Evolutionary conservation across 2,797 vertebrate genomes (phyloP).

Genomic region (Clarias laeviceps): DNA sequence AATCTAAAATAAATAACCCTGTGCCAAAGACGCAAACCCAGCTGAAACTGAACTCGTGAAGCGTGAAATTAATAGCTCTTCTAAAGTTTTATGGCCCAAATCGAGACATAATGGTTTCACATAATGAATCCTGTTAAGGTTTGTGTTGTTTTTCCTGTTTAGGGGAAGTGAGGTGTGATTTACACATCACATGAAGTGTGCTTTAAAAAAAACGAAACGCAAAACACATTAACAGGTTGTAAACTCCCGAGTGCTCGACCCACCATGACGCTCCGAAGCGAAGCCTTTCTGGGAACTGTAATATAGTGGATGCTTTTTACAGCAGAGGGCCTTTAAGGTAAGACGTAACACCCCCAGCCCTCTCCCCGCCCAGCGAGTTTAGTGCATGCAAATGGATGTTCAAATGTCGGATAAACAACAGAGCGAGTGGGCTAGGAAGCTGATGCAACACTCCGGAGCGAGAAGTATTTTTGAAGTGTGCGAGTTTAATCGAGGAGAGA

Average conservation of each 20-base stretch:
- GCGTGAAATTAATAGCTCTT: constrained; percentile 42
- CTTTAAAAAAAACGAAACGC: constrained; percentile 7
- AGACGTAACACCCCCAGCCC: not conserved
- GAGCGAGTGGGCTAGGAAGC: not conserved
- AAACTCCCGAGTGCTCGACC: constrained; percentile 5
- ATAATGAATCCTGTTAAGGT: constrained; percentile 21
- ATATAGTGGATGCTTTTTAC: not conserved
- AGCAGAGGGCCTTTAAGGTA: constrained; percentile 6
- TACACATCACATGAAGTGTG: constrained; percentile 21
- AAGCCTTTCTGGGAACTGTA: not conserved
- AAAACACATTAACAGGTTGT: constrained; percentile 19
- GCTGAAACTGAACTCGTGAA: not conserved
- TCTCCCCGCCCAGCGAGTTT: not conserved
- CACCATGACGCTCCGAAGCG: not conserved
- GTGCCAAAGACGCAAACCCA: not conserved
- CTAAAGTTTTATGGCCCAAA: constrained; percentile 39
- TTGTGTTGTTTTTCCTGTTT: constrained; percentile 1
- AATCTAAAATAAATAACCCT: not conserved
- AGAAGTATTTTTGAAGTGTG: not conserved
- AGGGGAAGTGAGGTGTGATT: constrained; percentile 25
- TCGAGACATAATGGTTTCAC: constrained; percentile 6
- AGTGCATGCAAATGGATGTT: constrained; percentile 12
- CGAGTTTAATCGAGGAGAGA: constrained; percentile 19
- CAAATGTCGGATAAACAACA: constrained; percentile 13
- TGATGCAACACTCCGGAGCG: constrained; percentile 17